Percentiles rank a stretch among this genome's conserved stretches.
Evolutionary conservation across 2,797 vertebrate genomes (phyloP).

Genomic region (Argyrosomus regius): DNA sequence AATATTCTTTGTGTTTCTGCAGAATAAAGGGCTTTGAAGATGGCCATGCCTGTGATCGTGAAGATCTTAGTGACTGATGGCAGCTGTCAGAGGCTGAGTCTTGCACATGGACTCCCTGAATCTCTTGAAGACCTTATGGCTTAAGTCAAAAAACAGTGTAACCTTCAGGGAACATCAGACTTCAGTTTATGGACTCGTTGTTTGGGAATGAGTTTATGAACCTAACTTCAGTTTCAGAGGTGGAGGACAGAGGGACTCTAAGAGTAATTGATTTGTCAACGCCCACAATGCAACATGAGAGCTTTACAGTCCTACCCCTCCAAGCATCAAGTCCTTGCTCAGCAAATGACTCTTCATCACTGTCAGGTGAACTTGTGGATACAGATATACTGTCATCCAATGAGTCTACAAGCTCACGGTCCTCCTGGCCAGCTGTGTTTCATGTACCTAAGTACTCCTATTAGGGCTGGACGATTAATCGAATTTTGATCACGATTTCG

Average conservation of each 20-base stretch:
- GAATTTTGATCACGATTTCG: too few relatives aligned
- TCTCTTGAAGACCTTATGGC: not conserved
- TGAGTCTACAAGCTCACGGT: constrained; percentile 40
- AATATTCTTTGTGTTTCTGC: constrained; percentile 19
- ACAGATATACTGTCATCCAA: constrained; percentile 31
- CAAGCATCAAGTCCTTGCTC: too few relatives aligned
- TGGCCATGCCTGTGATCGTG: constrained; percentile 26
- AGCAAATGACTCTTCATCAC: constrained; percentile 3
- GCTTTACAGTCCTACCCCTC: too few relatives aligned
- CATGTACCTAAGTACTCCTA: constrained; percentile 13
- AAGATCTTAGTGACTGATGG: not conserved
- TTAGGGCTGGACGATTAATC: too few relatives aligned
- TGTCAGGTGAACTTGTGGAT: constrained; percentile 24
- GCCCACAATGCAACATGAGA: not conserved
- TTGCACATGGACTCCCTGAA: not conserved
- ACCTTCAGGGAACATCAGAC: not conserved
- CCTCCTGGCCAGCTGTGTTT: constrained; percentile 37
- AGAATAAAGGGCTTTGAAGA: constrained; percentile 32
- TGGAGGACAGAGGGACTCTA: not conserved
- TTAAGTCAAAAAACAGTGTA: not conserved
- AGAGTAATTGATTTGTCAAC: not conserved
- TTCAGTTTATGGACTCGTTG: not conserved
- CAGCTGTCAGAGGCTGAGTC: not conserved
- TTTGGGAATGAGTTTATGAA: not conserved
- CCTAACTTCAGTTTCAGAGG: not conserved